Percentiles rank a stretch among this genome's conserved stretches.
These are phyloP conservation scores for Dolichoris vasculosae DNA, from an alignment of 1,140 invertebrate species.

Conservation along the genomic window DNA sequence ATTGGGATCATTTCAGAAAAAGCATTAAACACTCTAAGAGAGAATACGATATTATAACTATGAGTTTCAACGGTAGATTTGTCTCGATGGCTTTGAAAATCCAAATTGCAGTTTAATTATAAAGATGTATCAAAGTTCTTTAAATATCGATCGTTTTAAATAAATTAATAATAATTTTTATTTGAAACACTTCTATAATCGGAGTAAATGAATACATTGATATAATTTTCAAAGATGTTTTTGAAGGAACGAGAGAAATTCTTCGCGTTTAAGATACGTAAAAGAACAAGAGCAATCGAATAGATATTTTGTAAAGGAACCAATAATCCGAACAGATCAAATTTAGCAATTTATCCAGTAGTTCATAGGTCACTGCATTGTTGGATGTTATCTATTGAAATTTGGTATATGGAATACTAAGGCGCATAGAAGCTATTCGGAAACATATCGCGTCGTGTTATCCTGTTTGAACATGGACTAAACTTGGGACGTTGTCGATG, in stretches of 20 bases:
- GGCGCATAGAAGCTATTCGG: background rate
- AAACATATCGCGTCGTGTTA: background rate
- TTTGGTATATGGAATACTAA: background rate
- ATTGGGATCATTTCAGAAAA: background rate
- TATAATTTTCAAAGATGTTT: no score
- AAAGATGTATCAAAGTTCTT: background rate
- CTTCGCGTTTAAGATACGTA: no score
- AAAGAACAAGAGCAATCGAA: no score
- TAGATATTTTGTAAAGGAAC: background rate
- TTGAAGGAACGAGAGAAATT: no score
- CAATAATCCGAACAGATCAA: background rate
- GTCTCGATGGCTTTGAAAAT: background rate
- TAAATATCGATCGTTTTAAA: background rate
- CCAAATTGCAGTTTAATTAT: background rate
- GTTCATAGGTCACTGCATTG: background rate
- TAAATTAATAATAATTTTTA: background rate
- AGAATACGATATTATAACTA: background rate
- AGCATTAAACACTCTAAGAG: background rate
- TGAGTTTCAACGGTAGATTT: background rate
- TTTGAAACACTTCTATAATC: background rate
- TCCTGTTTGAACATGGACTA: background rate
- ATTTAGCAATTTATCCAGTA: background rate
- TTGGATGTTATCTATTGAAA: background rate
- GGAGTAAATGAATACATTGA: background rate
- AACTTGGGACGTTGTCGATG: background rate